Percentiles rank a stretch among this genome's conserved stretches.
Evolutionary conservation across 2,888 invertebrate species (phyloP).

Genomic region (Mactromeris polynyma): DNA sequence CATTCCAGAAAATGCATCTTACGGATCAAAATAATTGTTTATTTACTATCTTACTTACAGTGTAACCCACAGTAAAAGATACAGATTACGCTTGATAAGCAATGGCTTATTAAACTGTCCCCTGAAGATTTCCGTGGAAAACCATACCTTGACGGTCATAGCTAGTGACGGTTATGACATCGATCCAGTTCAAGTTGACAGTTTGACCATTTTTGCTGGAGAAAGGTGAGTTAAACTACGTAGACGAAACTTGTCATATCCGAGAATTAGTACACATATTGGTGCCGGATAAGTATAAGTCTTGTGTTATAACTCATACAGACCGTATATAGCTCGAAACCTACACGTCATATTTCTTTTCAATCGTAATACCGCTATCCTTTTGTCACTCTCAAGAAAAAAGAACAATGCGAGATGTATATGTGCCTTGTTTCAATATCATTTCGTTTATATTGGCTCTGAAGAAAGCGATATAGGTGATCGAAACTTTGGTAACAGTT

Average conservation of each 20-base stretch:
- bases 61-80: conserved; percentile 64
- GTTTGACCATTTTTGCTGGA: conserved; percentile 68
- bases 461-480: too few relatives aligned
- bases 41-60: conserved; percentile 26
- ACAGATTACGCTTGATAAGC: conserved; percentile 75
- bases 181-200: conserved; percentile 62
- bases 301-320: too few relatives aligned
- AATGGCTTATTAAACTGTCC: conserved; percentile 88
- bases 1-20: too few relatives aligned
- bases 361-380: too few relatives aligned
- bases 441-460: too few relatives aligned
- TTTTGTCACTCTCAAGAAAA: too few relatives aligned
- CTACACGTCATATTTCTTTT: too few relatives aligned
- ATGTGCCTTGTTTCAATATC: too few relatives aligned
- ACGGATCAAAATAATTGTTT: too few relatives aligned
- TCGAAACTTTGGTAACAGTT: too few relatives aligned
- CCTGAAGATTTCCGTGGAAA: conserved; percentile 72
- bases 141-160: conserved; percentile 70
- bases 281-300: neutral
- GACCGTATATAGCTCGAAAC: too few relatives aligned
- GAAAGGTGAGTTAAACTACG: conserved; percentile 86
- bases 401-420: too few relatives aligned
- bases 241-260: neutral
- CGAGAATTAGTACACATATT: neutral
- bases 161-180: conserved; percentile 74